Base-by-base conservation (phyloP, 2,113 vertebrate genomes). In the Daubentonia madagascariensis region DNA sequence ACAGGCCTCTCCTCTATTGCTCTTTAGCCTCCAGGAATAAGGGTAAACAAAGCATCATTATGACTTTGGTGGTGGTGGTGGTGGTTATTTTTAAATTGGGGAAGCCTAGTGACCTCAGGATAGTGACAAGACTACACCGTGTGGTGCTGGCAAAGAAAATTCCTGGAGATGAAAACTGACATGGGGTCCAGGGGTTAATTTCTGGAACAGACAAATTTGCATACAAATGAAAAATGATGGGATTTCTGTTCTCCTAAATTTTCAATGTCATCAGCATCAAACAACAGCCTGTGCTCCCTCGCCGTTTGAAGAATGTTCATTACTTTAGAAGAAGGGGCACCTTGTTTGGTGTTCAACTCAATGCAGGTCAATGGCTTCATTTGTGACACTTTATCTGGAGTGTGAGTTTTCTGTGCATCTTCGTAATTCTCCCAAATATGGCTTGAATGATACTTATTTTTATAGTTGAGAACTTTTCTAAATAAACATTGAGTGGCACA, bases 191-290 rank as follows among this genome's bases (percentile, higher is more conserved):
- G 98, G 99, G 99, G 99, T 99, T 99, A 99, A 99, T 99, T 99
- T 99, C 99, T 99, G 99, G 99, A 99, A 99, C 99, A 99, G 99
- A 97, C 98, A 0, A 99, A 99, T 99, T 99, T 99, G 99, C 99
- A 99, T 99, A 99, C 99, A 99, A 99, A 99, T 99, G 99, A 99
- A 99, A 99, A 99, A 99, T 99, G 99, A 99, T 99, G 99, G 99
- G 99, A 99, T 99, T 99, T 99, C 99, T 99, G 99, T 99, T 99
- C 99, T 99, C 99, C 98, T 98, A 99, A 99, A 99, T 99, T 99
- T 99, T 99, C 99, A 99, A 99, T 99, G 99, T 99, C 99, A 99
- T 99, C 99, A 98, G 99, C 99, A 99, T 99, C 99, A 99, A 99
- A 99, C 99, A 98, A 98, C 99, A 99, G 99, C 99, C 99, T 95